Evolutionary conservation across 2,797 vertebrate genomes (phyloP).

Genomic region (Cuculus canorus): DNA sequence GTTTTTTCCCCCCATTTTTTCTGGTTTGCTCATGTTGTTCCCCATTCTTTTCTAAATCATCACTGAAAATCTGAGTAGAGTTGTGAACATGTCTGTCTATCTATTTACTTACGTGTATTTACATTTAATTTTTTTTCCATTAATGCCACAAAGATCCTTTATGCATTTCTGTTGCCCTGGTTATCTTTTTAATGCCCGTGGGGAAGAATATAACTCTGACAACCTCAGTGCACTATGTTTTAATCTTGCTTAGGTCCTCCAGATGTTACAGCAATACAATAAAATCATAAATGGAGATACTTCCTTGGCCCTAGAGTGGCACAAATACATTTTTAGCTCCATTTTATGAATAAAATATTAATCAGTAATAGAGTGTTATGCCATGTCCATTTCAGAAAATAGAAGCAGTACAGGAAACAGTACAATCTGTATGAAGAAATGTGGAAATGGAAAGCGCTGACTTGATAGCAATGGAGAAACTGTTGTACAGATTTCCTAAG

Average conservation of each 20-base stretch:
- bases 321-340: slow-evolving; percentile 37
- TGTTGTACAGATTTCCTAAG: neutral
- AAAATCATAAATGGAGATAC: neutral
- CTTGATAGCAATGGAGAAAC: neutral
- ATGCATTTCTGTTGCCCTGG: neutral
- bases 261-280: slow-evolving; percentile 3
- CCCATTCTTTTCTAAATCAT: slow-evolving; percentile 32
- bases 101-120: neutral
- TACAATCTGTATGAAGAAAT: neutral
- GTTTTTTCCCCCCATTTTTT: neutral
- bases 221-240: neutral
- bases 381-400: slow-evolving; percentile 32
- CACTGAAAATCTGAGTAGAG: slow-evolving; percentile 2
- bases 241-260: neutral
- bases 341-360: slow-evolving; percentile 64
- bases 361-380: slow-evolving; percentile 30
- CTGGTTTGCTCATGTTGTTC: neutral
- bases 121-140: neutral
- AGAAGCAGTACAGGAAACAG: neutral
- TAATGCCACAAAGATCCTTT: neutral
- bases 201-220: neutral
- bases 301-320: neutral
- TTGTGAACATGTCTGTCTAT: neutral
- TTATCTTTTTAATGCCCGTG: neutral
- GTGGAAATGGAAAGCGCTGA: neutral